Conservation (phyloP, 1,140 invertebrate species). For the Alviniconcha marisindica region DNA sequence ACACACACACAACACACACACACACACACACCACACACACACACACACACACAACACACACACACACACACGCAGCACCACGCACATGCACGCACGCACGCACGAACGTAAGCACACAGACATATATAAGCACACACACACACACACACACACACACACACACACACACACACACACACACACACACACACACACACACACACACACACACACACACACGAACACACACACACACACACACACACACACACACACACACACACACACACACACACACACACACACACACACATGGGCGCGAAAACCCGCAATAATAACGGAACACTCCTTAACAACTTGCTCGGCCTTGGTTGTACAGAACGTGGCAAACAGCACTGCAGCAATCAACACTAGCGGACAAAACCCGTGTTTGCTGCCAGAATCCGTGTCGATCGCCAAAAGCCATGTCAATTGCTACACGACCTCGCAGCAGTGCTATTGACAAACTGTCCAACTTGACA, state of each 20-base stretch:
- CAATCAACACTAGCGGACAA: too few species aligned
- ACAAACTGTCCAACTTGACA: too few species aligned
- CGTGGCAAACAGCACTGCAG: too few species aligned
- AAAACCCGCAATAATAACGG: too few species aligned
- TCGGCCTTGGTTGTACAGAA: too few species aligned
- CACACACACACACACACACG: neutral
- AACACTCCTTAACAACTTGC: too few species aligned
- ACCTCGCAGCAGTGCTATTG: too few species aligned
- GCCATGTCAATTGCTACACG: too few species aligned
- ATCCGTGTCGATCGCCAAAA: too few species aligned
- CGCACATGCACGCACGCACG: too few species aligned
- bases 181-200: neutral
- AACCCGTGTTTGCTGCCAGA: too few species aligned
- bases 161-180: constrained; percentile 2
- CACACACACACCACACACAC: constrained; percentile 5
- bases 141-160: neutral
- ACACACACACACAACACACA: neutral
- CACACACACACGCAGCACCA: too few species aligned
- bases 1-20: neutral
- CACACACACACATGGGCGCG: neutral
- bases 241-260: neutral
- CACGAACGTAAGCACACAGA: neutral
- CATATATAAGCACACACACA: neutral
- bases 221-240: neutral
- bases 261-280: neutral